Evolutionary conservation across 2,888 invertebrate genomes (phyloP), one percentile per base, ranked within the genome.

Genomic region (Cremastinae sp.): DNA sequence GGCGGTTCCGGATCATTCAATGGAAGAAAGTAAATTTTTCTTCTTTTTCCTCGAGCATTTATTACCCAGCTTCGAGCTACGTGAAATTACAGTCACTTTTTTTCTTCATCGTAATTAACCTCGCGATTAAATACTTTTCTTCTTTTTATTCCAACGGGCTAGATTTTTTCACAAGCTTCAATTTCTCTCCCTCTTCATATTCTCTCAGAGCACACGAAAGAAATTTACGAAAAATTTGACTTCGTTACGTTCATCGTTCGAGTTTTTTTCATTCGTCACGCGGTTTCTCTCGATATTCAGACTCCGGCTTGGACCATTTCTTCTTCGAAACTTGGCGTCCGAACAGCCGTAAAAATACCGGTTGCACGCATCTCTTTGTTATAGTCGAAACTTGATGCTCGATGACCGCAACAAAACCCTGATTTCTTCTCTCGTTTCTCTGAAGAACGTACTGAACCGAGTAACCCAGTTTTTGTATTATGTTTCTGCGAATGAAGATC

Each of bases 361-460:
- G 14, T 12, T 9, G n/a, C n/a, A 34, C n/a, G 14, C 12, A 28
- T 53, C 28, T 65, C 49, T 72, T 62, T 53, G 72, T 75, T 65
- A 54, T 4, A 61, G 18, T 66, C 73, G 61, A 77, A 74, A 61
- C 61, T 18, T 51, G 70, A 70, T 73, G 69, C 78, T 80, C 78
- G 78, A 80, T 80, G 79, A 75, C 77, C 79, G 79, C 66, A 68
- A 78, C 79, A 78, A 78, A 78, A 77, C 62, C 65, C 59, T 68
- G 78, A 80, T 80, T 80, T 80, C 79, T 80, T 80, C 74, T 78
- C 73, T 80, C 76, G 70, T 75, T 78, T 79, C 74, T 80, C 79
- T 61, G 68, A 18, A 73, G 64, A 71, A 70, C 71, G 68, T 75
- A 79, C 79, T 79, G 79, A 79, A 79, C 75, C 80, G 79, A 70